A percentile compares a stretch with the other conserved stretches of the same genome.
Conservation (phyloP, 2,113 vertebrate genomes). For the Nesogale talazaci region DNA sequence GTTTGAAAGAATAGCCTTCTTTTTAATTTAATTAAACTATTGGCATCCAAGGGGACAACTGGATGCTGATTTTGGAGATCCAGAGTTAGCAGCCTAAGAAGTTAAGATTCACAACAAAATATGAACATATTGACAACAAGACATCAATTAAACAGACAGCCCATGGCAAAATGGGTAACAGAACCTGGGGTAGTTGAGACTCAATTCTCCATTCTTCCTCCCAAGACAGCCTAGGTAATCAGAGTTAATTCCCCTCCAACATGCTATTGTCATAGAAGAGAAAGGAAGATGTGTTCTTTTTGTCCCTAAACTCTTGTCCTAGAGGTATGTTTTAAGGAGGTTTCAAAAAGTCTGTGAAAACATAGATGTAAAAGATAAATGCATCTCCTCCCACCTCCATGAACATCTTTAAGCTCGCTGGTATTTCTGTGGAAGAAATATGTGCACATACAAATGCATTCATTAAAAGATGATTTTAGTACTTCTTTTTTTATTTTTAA, state of each 20-base stretch:
- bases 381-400: too few relatives aligned
- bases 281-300: too few relatives aligned
- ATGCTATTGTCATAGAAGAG: not conserved
- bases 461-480: not conserved
- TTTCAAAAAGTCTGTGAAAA: too few relatives aligned
- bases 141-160: not conserved
- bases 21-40: not conserved
- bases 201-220: not conserved
- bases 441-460: not conserved
- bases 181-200: not conserved
- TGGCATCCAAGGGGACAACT: not conserved
- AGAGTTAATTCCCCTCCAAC: not conserved
- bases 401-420: too few relatives aligned
- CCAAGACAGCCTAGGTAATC: not conserved
- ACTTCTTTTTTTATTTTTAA: not conserved
- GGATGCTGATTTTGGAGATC: not conserved
- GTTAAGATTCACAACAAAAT: not conserved
- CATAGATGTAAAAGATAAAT: too few relatives aligned
- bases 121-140: too few relatives aligned
- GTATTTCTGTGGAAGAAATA: not conserved
- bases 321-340: not conserved
- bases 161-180: not conserved
- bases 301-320: not conserved
- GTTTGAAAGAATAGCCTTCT: not conserved
- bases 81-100: not conserved